phyloP scores from a whole-genome alignment of 2,113 vertebrate species.

The Empidonax alnorum region DNA sequence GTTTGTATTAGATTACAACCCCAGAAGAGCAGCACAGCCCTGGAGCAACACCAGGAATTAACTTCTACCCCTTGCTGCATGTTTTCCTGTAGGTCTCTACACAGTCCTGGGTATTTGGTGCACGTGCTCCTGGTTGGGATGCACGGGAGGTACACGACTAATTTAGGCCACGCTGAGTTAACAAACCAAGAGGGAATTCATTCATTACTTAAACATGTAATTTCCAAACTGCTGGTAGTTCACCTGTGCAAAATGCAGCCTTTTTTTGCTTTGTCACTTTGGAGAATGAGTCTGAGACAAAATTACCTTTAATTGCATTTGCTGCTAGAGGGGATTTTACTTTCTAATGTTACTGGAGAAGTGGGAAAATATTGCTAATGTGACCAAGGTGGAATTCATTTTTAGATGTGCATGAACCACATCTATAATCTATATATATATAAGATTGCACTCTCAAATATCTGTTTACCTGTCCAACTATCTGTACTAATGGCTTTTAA shows the following conservation, averaged over 20 bases:
- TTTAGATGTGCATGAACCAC: neutral
- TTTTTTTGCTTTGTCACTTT: neutral
- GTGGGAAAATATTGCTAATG: neutral
- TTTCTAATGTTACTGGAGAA: neutral
- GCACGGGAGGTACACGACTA: neutral
- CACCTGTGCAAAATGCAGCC: neutral
- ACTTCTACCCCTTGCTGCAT: neutral
- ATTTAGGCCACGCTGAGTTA: neutral
- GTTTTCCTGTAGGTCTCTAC: neutral
- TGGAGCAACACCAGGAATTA: neutral
- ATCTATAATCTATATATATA: neutral
- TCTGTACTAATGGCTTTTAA: neutral
- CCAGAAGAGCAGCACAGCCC: neutral
- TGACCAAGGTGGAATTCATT: neutral
- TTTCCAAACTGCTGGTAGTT: neutral
- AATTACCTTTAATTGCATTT: neutral
- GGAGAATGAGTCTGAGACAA: neutral
- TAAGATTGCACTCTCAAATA: neutral
- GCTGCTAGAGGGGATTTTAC: neutral
- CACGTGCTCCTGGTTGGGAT: neutral
- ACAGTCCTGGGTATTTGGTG: neutral
- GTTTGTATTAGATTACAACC: neutral
- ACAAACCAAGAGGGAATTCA: neutral
- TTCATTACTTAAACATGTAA: neutral
- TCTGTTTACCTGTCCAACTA: neutral